Evolutionary conservation across 2,113 vertebrate genomes (phyloP), one percentile per base, ranked within the genome.

Genomic region (Meles meles): DNA sequence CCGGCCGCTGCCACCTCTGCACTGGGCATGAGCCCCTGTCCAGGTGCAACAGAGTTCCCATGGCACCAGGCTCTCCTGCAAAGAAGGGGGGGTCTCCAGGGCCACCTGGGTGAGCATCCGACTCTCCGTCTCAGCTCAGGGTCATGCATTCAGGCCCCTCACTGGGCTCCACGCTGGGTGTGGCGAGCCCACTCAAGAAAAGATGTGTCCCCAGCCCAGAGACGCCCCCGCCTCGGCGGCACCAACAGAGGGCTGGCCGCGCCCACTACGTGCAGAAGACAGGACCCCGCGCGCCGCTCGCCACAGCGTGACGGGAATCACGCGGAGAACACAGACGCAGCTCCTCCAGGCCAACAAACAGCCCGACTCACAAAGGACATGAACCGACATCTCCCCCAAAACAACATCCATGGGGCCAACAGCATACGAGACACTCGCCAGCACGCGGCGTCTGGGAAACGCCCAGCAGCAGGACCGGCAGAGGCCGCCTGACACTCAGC

Each of bases 321-420:
- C 1, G 21, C 9, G 23, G 76, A 34, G 57, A 23, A 27, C 0
- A 37, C 27, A 17, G 34, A 20, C 25, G 34, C 39, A 27, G 55
- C 8, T 2, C 44, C 17, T 2, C 1, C 23, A 29, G 20, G 65
- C 0, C 21, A 47, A 44, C 34, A 11, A 7, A 13, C 14, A 21
- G 39, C 17, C 27, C 49, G 5, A 44, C 55, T 61, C 25, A 20
- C 71, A 20, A 39, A 42, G 29, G 8, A 31, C 86, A 9, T 1
- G 3, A 25, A 49, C 0, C 20, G 57, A 49, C 27, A 0, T 3
- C 7, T 31, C 34, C 23, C 55, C 42, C 12, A 3, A 34, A 39
- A 42, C 1, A 27, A 29, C 49, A 4, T 1, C 5, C 23, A 0
- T 8, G 13, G 0, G 55, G 20, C 65, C 63, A 5, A 31, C 0